Conservation (phyloP, 2,113 vertebrate genomes). For the Eleginops maclovinus region DNA sequence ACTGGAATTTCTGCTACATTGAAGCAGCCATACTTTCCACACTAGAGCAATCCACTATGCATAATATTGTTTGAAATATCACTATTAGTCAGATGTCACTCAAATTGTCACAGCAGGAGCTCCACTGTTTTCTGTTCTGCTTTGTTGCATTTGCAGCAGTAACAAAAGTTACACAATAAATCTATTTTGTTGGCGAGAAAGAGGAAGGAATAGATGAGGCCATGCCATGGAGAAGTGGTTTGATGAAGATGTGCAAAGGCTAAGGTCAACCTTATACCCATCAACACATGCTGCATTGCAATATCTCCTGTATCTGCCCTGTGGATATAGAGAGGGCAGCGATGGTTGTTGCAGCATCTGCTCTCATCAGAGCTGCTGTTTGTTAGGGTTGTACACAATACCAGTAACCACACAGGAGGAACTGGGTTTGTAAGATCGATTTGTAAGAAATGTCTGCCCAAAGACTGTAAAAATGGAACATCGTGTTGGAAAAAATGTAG, state of each 20-base stretch:
- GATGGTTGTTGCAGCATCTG: conserved; percentile 21
- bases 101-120: conserved; percentile 46
- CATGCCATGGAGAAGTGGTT: neutral
- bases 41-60: neutral
- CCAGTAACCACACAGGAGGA: conserved; percentile 24
- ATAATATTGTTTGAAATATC: conserved; percentile 49
- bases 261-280: neutral
- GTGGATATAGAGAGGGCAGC: conserved; percentile 7
- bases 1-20: conserved; percentile 10
- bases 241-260: neutral
- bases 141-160: conserved; percentile 31
- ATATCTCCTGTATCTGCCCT: conserved; percentile 1
- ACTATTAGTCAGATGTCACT: conserved; percentile 55
- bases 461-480: conserved; percentile 12
- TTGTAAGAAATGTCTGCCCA: conserved; percentile 13
- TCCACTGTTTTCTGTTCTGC: conserved; percentile 44
- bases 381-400: conserved; percentile 29
- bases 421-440: conserved; percentile 21
- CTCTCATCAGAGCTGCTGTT: conserved; percentile 28
- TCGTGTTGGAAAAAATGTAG: neutral
- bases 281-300: neutral
- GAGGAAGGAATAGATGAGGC: neutral
- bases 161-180: conserved; percentile 30
- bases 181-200: neutral
- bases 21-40: neutral